Conservation (phyloP, 2,888 invertebrate genomes). For the Salticus scenicus region DNA sequence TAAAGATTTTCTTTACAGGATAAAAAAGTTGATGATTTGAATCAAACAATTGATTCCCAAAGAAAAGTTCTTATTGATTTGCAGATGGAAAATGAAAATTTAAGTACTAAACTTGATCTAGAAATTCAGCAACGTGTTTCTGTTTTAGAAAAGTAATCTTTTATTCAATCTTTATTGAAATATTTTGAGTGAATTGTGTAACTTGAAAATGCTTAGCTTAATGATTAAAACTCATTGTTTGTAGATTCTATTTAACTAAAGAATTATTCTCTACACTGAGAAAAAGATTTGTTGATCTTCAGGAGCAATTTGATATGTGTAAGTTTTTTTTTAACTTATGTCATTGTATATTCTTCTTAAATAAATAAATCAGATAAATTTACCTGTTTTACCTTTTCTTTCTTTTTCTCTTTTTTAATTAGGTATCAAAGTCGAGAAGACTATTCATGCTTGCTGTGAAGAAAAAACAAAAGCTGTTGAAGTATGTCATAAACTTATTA, state of each 20-base stretch:
- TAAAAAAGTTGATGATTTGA: conserved; percentile 48
- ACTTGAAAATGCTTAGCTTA: too few relatives aligned
- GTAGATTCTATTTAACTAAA: conserved; percentile 37
- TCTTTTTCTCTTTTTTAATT: not conserved
- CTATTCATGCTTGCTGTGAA: conserved; percentile 21
- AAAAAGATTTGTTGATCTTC: conserved; percentile 39
- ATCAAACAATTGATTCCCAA: conserved; percentile 29
- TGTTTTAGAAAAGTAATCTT: conserved; percentile 44
- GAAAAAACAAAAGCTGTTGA: conserved; percentile 33
- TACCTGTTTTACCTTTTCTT: too few relatives aligned
- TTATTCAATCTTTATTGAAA: not conserved
- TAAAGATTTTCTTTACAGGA: conserved; percentile 28
- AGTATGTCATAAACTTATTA: not conserved
- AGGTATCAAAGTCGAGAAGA: conserved; percentile 43
- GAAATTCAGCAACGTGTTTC: conserved; percentile 50
- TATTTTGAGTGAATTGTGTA: not conserved
- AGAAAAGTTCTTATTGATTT: conserved; percentile 35
- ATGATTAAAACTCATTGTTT: not conserved
- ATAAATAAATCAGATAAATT: too few relatives aligned
- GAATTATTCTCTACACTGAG: conserved; percentile 42
- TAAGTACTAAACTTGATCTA: conserved; percentile 39
- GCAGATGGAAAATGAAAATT: conserved; percentile 57
- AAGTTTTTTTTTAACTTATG: conserved; percentile 7
- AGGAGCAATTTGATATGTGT: conserved; percentile 41
- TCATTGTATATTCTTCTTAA: not conserved